These are phyloP conservation scores for Aelia acuminata DNA, from an alignment of 2,888 invertebrate species.

Conservation along the genomic window DNA sequence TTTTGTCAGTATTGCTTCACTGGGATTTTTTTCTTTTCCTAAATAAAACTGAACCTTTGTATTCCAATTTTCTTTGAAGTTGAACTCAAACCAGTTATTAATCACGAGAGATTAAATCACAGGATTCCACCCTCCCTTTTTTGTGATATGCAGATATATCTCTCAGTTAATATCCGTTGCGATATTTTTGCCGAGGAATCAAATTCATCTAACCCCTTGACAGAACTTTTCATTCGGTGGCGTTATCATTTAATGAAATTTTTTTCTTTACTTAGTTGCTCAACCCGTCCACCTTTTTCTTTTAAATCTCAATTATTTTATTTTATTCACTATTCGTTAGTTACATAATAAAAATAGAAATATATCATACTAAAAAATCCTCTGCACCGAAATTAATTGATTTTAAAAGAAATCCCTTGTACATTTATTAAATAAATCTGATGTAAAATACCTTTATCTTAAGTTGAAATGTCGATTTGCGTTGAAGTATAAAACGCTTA, in stretches of 20 bases:
- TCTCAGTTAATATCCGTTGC: background rate
- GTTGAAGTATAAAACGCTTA: too few species aligned
- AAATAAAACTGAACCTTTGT: too few species aligned
- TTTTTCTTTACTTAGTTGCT: background rate
- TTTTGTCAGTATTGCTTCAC: too few species aligned
- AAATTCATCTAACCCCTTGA: background rate
- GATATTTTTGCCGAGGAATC: background rate
- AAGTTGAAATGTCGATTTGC: too few species aligned
- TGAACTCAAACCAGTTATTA: background rate
- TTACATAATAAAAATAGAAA: too few species aligned
- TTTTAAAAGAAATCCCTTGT: too few species aligned
- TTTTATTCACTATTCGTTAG: background rate
- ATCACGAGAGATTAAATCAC: background rate
- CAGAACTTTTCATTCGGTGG: background rate
- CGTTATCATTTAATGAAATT: slow-evolving; percentile 3
- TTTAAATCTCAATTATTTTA: background rate
- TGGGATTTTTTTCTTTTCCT: too few species aligned
- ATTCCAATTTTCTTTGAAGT: background rate
- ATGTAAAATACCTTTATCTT: too few species aligned
- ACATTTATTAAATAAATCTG: too few species aligned
- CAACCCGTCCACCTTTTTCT: background rate
- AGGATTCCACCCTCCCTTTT: background rate
- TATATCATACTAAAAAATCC: too few species aligned
- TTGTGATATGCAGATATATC: background rate
- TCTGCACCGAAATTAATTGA: too few species aligned